Evolutionary conservation across 2,888 invertebrate genomes (phyloP).

Genomic region (Lycophotia porphyrea): DNA sequence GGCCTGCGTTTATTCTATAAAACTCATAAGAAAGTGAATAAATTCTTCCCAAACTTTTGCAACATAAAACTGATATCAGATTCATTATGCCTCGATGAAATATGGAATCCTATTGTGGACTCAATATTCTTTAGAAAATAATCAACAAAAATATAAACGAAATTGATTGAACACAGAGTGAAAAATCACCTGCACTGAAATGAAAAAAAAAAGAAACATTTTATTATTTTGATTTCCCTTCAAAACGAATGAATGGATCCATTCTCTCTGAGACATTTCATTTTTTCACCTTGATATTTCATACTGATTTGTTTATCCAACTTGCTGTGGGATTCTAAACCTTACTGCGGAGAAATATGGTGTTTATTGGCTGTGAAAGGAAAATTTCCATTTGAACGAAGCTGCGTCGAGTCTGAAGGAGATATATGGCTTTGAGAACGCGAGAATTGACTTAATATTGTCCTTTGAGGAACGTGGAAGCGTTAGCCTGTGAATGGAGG

Average conservation of each 20-base stretch:
- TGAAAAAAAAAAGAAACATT: constrained; percentile 62
- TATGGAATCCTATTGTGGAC: constrained; percentile 15
- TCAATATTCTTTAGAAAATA: constrained; percentile 43
- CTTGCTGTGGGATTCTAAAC: constrained; percentile 51
- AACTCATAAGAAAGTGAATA: not conserved
- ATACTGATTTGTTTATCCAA: constrained; percentile 60
- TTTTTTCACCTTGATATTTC: constrained; percentile 70
- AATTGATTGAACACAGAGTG: constrained; percentile 59
- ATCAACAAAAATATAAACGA: constrained; percentile 37
- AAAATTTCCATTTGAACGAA: constrained; percentile 78
- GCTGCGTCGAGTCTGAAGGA: constrained; percentile 72
- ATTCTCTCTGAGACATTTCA: constrained; percentile 70
- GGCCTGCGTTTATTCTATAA: not conserved
- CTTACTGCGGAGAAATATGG: constrained; percentile 61
- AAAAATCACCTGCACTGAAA: constrained; percentile 61
- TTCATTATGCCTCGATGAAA: constrained; percentile 21
- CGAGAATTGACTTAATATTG: constrained; percentile 82
- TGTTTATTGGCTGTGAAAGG: constrained; percentile 54
- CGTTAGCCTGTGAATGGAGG: constrained; percentile 64
- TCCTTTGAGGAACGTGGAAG: constrained; percentile 73
- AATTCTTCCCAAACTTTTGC: not conserved
- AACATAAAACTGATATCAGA: constrained; percentile 1
- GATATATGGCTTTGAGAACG: constrained; percentile 79
- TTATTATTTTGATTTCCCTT: constrained; percentile 70
- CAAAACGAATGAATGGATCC: constrained; percentile 70